phyloP scores from a whole-genome alignment of 2,797 vertebrate genomes.

The Sebastes dallii region DNA sequence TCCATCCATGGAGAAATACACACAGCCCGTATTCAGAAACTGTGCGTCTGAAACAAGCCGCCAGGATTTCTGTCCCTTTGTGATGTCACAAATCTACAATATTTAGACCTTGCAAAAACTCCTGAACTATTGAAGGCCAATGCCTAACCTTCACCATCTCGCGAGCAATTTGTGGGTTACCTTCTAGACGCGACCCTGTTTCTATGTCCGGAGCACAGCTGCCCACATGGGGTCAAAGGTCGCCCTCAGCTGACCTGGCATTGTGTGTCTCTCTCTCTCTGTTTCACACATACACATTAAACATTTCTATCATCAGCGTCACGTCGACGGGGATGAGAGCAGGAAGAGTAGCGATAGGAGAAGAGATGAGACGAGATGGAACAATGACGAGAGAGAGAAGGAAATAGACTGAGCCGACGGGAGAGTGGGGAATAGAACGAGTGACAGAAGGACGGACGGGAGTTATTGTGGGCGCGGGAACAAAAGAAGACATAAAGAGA shows the following conservation, averaged over 20 bases:
- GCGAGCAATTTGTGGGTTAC: too few relatives aligned
- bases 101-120: too few relatives aligned
- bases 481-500: conserved; percentile 41
- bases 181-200: too few relatives aligned
- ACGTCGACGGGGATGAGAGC: not conserved
- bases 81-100: too few relatives aligned
- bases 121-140: too few relatives aligned
- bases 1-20: too few relatives aligned
- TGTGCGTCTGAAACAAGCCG: too few relatives aligned
- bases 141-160: too few relatives aligned
- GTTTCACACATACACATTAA: not conserved
- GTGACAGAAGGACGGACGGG: not conserved
- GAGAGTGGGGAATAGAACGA: not conserved
- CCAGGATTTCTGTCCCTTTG: too few relatives aligned
- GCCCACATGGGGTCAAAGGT: conserved; percentile 35
- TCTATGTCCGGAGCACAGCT: conserved; percentile 22
- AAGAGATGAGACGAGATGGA: not conserved
- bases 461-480: conserved; percentile 25
- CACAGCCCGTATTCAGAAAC: too few relatives aligned
- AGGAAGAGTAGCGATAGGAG: not conserved
- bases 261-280: conserved; percentile 9
- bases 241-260: not conserved
- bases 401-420: not conserved
- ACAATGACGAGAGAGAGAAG: not conserved
- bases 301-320: not conserved